Percentiles rank a stretch among this genome's conserved stretches.
phyloP scores from a whole-genome alignment of 2,888 invertebrate species.

The Yponomeuta evonymella region DNA sequence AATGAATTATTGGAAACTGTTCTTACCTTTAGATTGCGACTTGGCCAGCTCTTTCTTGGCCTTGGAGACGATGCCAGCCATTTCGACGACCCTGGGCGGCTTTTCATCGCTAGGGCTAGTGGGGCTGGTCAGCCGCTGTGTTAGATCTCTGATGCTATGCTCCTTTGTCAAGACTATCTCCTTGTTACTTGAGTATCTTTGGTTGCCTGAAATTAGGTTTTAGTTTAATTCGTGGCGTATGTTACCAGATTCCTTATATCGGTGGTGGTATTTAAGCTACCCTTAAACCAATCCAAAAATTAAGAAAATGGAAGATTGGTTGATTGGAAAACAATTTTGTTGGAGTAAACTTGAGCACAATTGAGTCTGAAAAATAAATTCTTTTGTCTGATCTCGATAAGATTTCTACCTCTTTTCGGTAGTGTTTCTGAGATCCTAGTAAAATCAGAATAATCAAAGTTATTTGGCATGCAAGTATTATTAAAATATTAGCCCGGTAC shows the following conservation, averaged over 20 bases:
- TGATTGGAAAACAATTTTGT: too few relatives aligned
- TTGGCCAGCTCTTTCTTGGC: constrained; percentile 94
- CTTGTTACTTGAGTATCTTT: constrained; percentile 63
- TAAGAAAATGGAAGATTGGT: too few relatives aligned
- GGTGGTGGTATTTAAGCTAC: too few relatives aligned
- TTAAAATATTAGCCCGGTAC: neutral
- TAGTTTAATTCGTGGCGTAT: constrained; percentile 23
- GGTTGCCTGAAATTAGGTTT: constrained; percentile 60
- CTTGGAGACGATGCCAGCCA: constrained; percentile 93
- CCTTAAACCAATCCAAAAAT: too few relatives aligned
- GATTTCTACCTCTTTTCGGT: too few relatives aligned
- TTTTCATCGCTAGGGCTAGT: constrained; percentile 76
- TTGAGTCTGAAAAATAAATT: too few relatives aligned
- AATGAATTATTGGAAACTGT: too few relatives aligned
- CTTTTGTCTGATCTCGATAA: too few relatives aligned
- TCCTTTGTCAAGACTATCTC: constrained; percentile 84
- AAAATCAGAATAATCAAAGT: too few relatives aligned
- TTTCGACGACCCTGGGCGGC: constrained; percentile 83
- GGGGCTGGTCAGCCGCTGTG: constrained; percentile 88
- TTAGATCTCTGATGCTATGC: constrained; percentile 91
- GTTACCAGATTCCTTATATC: too few relatives aligned
- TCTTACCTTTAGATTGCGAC: constrained; percentile 84
- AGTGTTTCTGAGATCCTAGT: too few relatives aligned
- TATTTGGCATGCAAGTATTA: neutral
- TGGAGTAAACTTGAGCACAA: too few relatives aligned